These are phyloP conservation scores for Trochalopteron elliotii DNA, from an alignment of 2,113 vertebrate species.

Conservation along the genomic window DNA sequence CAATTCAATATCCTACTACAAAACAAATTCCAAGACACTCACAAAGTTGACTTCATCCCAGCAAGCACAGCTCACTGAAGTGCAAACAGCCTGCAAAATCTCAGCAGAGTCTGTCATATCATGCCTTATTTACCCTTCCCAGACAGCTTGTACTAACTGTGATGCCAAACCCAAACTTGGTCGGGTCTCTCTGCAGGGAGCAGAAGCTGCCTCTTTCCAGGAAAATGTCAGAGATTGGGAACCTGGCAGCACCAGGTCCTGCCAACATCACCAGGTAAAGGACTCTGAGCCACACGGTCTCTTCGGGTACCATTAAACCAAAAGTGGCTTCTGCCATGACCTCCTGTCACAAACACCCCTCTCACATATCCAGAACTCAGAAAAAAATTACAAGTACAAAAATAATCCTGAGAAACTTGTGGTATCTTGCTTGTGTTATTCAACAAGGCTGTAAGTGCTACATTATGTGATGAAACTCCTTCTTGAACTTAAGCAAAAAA, in stretches of 20 bases:
- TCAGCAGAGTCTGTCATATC: neutral
- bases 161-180: neutral
- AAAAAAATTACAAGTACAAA: neutral
- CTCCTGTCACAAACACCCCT: neutral
- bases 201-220: neutral
- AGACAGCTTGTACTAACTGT: neutral
- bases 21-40: neutral
- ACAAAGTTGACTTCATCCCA: neutral
- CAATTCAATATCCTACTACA: neutral
- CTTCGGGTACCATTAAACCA: neutral
- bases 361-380: neutral
- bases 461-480: neutral
- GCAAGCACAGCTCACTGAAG: neutral
- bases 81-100: neutral
- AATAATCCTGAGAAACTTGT: neutral
- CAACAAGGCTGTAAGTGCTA: neutral
- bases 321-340: neutral
- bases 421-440: neutral
- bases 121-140: neutral
- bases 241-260: neutral
- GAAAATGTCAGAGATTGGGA: neutral
- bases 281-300: neutral
- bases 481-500: neutral
- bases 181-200: neutral
- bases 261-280: neutral